These are phyloP conservation scores for Antedon bifida DNA, from an alignment of 35 echinoderm and acorn worm species.

Conservation along the genomic window DNA sequence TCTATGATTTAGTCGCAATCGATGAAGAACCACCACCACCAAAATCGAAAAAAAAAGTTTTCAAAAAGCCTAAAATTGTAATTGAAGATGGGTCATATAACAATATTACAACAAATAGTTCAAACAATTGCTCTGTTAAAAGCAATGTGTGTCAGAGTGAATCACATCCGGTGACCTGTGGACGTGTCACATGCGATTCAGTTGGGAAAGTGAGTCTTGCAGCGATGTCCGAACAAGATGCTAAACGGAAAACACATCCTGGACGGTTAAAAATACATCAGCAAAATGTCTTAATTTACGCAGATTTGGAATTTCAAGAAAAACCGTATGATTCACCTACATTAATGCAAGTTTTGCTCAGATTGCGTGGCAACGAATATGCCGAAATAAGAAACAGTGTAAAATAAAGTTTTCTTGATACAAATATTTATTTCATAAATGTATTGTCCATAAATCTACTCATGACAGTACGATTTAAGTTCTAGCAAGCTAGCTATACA, in stretches of 20 bases:
- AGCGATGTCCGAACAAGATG: neutral
- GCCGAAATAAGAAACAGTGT: neutral
- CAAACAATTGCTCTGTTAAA: neutral
- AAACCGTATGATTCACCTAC: neutral
- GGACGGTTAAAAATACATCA: neutral
- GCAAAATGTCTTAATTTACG: neutral
- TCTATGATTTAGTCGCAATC: neutral
- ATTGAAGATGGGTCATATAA: neutral
- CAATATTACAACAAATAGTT: neutral
- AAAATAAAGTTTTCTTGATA: too few relatives aligned
- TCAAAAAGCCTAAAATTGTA: neutral
- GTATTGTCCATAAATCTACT: too few relatives aligned
- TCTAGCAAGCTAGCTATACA: too few relatives aligned
- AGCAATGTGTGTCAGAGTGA: neutral
- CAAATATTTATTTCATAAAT: too few relatives aligned
- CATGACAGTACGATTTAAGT: too few relatives aligned
- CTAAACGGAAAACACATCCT: neutral
- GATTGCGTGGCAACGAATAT: neutral
- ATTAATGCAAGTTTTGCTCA: neutral
- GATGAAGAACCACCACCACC: neutral
- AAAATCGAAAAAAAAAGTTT: neutral
- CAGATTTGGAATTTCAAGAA: neutral
- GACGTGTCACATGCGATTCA: neutral
- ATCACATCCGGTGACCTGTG: neutral
- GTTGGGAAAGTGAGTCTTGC: neutral